A percentile compares a stretch with the other conserved stretches of the same genome.
These are phyloP conservation scores for Temnothorax longispinosus DNA, from an alignment of 1,140 invertebrate genomes.

Conservation along the genomic window DNA sequence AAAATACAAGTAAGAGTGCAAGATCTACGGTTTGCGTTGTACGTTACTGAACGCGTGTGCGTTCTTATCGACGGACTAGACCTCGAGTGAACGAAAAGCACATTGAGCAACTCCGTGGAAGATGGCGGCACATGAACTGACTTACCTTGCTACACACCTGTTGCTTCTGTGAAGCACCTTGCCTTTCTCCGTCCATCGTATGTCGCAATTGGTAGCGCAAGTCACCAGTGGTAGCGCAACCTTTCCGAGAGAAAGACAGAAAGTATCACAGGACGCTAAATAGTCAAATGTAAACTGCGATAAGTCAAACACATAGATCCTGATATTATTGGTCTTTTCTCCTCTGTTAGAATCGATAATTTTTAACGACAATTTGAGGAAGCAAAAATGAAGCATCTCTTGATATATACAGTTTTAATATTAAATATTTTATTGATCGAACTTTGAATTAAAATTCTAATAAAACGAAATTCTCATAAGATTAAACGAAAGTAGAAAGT, in stretches of 20 bases:
- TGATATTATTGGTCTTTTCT: neutral
- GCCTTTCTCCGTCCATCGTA: constrained; percentile 59
- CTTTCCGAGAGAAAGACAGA: constrained; percentile 54
- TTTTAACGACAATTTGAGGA: constrained; percentile 5
- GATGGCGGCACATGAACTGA: constrained; percentile 70
- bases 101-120: constrained; percentile 33
- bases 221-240: neutral
- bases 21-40: neutral
- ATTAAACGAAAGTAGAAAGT: constrained; percentile 13
- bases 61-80: constrained; percentile 68
- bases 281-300: neutral
- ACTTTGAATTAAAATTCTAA: neutral
- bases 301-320: neutral
- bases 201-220: constrained; percentile 59
- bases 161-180: constrained; percentile 54
- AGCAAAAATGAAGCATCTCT: neutral
- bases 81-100: neutral
- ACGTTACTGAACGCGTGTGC: constrained; percentile 14
- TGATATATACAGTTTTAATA: neutral
- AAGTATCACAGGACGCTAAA: neutral
- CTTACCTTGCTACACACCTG: constrained; percentile 63
- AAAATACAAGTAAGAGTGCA: neutral
- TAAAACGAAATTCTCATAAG: neutral
- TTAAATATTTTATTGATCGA: neutral
- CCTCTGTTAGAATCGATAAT: neutral